phyloP scores from a whole-genome alignment of 2,113 vertebrate genomes.

The Numida meleagris region DNA sequence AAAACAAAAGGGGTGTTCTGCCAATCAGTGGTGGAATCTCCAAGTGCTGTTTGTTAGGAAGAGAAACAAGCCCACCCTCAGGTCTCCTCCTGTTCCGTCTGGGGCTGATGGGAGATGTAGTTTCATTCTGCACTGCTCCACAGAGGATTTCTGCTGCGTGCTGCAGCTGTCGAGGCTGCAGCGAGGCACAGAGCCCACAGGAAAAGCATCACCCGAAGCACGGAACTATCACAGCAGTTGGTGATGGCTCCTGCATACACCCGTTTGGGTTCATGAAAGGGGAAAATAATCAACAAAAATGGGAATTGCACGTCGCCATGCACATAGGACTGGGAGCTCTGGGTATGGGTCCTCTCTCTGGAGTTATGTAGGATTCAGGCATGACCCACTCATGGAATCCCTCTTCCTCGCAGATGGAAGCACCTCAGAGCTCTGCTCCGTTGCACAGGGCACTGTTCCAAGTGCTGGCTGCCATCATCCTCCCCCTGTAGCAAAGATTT shows the following conservation, averaged over 20 bases:
- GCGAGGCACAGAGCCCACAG: not conserved
- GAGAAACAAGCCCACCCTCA: not conserved
- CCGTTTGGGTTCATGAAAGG: not conserved
- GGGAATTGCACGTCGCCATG: not conserved
- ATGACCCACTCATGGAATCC: not conserved
- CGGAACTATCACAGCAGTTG: not conserved
- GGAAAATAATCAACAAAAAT: not conserved
- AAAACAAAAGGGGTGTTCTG: not conserved
- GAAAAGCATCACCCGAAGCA: not conserved
- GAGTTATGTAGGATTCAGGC: not conserved
- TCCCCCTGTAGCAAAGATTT: not conserved
- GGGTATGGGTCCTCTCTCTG: not conserved
- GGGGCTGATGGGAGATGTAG: constrained; percentile 64
- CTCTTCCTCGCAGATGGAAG: not conserved
- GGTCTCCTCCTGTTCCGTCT: constrained; percentile 1
- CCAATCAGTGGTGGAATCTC: not conserved
- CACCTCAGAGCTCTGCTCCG: not conserved
- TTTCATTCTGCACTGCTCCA: fast-evolving
- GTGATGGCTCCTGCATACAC: not conserved
- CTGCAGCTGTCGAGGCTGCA: not conserved
- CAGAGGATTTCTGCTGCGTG: not conserved
- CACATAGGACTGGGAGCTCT: not conserved
- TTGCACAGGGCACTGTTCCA: not conserved
- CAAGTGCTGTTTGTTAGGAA: not conserved
- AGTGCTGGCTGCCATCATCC: not conserved